A percentile compares a stretch with the other conserved stretches of the same genome.
These are phyloP conservation scores for Excalfactoria chinensis DNA, from an alignment of 2,113 vertebrate species.

Conservation along the genomic window DNA sequence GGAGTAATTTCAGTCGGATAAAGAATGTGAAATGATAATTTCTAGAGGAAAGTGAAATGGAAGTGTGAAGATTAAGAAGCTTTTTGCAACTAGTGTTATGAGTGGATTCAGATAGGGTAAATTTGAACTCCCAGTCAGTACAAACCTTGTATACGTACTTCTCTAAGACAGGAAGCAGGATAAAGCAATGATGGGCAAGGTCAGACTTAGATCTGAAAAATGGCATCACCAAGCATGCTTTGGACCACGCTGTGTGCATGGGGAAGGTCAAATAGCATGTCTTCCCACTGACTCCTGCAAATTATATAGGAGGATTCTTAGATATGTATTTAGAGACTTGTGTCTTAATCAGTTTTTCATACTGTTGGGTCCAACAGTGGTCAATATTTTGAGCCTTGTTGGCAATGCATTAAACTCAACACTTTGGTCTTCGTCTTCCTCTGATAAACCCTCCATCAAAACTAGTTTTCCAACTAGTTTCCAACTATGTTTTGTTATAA, in stretches of 20 bases:
- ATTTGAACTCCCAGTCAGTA: background rate
- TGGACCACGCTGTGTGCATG: fast-evolving
- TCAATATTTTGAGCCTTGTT: background rate
- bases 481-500: background rate
- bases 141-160: background rate
- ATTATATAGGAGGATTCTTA: background rate
- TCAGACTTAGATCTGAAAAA: background rate
- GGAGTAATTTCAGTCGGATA: background rate
- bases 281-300: background rate
- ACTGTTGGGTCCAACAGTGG: background rate
- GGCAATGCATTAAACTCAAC: background rate
- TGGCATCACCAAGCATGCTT: background rate
- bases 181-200: background rate
- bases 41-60: background rate
- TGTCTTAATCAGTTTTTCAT: background rate
- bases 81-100: background rate
- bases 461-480: background rate
- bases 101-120: background rate
- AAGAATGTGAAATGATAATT: background rate
- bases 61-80: background rate
- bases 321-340: background rate
- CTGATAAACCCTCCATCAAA: background rate
- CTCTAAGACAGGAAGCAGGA: background rate
- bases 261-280: background rate
- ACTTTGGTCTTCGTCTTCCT: background rate